Evolutionary conservation across 2,113 vertebrate species (phyloP), one percentile per base, ranked within the genome.

Genomic region (Cyprichromis sp.): DNA sequence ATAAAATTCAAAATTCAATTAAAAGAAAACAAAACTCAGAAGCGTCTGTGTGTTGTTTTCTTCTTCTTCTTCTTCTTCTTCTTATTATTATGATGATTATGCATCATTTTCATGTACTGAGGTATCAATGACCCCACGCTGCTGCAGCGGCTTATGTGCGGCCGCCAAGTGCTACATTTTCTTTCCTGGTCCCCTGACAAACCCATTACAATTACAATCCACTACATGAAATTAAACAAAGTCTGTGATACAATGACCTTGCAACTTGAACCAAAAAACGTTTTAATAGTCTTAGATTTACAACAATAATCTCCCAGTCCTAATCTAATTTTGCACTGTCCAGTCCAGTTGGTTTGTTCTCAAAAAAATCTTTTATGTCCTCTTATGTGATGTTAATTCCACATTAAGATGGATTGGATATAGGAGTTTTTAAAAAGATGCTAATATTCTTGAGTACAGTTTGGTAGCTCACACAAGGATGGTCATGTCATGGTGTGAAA

Each of bases 61-160:
- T 14, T 38, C 36, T 9, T 38, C 2, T 38, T 34, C 31, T 34
- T 52, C 50, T 19, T 52, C 0, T 50, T 19, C 0, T 47, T 47
- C 0, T 47, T 52, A 0, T 50, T 21, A 0, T 53, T 10, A 7
- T 57, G 3, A 55, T 55, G 4, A 57, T 57, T 9, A 29, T 29
- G 55, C 13, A 29, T 59, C 55, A 57, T 57, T 57, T 26, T 57
- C 24, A 59, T 59, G 55, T 29, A 29, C 55, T 59, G 55, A 16
- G 55, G 26, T 29, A 59, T 59, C 55, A 29, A 29, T 59, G 24
- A 59, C 8, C 55, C 24, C 55, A 2, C 13, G 26, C 26, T 59
- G 8, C 55, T 16, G 55, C 26, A 59, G 26, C 55, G 8, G 55
- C 55, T 59, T 59, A 29, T 59, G 26, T 59, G 55, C 8, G 55